Conservation (phyloP, 2,113 vertebrate species). For the Erythrolamprus reginae region DNA sequence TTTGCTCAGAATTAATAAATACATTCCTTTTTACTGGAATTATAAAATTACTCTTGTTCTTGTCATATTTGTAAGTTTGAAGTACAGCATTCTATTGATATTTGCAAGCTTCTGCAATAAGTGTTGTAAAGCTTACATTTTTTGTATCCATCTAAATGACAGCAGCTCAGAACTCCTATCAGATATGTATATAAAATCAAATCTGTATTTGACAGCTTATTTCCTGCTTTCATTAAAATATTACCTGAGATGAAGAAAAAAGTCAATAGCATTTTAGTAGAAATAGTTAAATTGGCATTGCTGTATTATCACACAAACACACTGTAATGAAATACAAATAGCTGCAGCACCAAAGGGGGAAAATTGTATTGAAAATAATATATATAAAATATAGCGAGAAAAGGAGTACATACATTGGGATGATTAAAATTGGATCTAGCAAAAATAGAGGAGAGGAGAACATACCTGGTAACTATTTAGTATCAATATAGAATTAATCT, state of each 20-base stretch:
- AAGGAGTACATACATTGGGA: neutral
- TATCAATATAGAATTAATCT: neutral
- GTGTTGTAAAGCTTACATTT: slow-evolving; percentile 41
- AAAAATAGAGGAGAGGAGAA: neutral
- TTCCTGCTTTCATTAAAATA: slow-evolving; percentile 41
- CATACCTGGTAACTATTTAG: neutral
- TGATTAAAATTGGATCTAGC: neutral
- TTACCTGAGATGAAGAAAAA: slow-evolving; percentile 17
- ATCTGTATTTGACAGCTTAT: slow-evolving; percentile 31
- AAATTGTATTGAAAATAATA: neutral
- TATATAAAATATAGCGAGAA: neutral
- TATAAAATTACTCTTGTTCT: neutral
- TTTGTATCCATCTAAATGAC: slow-evolving; percentile 43
- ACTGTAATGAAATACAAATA: neutral
- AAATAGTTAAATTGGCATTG: slow-evolving; percentile 41
- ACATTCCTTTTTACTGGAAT: neutral
- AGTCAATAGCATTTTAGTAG: slow-evolving; percentile 24
- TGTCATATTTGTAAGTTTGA: neutral
- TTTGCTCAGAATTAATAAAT: neutral
- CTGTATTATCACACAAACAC: neutral
- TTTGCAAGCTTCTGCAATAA: neutral
- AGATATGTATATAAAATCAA: slow-evolving; percentile 40
- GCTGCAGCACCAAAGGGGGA: neutral
- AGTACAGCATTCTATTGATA: neutral
- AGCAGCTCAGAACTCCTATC: slow-evolving; percentile 41